phyloP scores from a whole-genome alignment of 2,113 vertebrate species.

The Halcyon malimbica region DNA sequence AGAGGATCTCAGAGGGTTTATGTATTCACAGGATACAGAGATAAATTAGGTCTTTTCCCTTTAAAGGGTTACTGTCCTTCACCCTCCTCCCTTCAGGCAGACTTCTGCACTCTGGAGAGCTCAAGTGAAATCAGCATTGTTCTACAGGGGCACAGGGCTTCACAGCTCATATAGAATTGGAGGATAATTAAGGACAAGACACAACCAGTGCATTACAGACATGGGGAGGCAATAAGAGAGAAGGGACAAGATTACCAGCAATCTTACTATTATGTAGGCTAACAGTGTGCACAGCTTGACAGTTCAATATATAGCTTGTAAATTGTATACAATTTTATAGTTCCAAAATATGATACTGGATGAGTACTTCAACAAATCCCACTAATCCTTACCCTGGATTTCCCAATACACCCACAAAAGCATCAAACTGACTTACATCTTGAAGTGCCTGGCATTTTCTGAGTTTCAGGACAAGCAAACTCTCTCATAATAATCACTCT shows the following conservation, averaged over 20 bases:
- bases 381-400: background rate
- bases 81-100: background rate
- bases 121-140: background rate
- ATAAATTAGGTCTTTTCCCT: background rate
- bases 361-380: background rate
- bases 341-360: background rate
- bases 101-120: background rate
- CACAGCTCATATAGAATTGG: background rate
- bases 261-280: background rate
- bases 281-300: background rate
- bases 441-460: background rate
- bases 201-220: background rate
- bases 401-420: background rate
- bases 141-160: background rate
- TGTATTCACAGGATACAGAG: background rate
- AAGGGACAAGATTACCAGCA: background rate
- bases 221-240: background rate
- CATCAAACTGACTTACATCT: background rate
- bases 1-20: background rate
- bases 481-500: background rate
- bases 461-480: background rate
- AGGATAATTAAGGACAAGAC: slow-evolving; percentile 22
- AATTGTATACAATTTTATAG: slow-evolving; percentile 5
- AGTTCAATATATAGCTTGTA: background rate
- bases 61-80: background rate